phyloP scores from a whole-genome alignment of 2,797 vertebrate species.

The Cygnus olor region DNA sequence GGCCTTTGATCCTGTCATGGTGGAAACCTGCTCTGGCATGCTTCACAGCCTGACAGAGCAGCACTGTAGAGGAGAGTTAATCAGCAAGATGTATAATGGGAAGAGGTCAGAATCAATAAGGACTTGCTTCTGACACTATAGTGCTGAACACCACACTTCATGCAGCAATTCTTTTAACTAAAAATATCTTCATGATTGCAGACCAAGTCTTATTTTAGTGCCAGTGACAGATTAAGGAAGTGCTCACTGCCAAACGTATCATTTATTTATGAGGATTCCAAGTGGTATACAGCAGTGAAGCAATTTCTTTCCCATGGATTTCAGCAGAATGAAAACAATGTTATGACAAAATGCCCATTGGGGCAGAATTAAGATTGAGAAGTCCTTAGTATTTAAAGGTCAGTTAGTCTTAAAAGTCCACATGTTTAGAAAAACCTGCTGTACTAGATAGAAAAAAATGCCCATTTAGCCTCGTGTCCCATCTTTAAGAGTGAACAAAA shows the following conservation, averaged over 20 bases:
- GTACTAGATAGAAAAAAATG: not conserved
- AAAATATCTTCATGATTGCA: conserved; percentile 29
- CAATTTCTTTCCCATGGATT: conserved; percentile 5
- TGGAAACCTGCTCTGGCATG: not conserved
- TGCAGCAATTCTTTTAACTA: not conserved
- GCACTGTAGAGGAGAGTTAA: not conserved
- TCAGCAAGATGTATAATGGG: not conserved
- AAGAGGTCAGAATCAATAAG: conserved; percentile 41
- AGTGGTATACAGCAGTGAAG: not conserved
- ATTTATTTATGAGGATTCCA: conserved; percentile 26
- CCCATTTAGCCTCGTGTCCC: not conserved
- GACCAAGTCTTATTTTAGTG: conserved; percentile 28
- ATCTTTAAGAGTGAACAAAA: not conserved
- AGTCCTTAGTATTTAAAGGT: not conserved
- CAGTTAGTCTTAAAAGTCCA: not conserved
- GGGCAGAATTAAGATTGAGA: not conserved
- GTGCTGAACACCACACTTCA: not conserved
- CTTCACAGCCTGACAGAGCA: not conserved
- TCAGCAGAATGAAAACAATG: not conserved
- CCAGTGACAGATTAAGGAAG: conserved; percentile 10
- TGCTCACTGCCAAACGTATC: not conserved
- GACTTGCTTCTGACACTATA: not conserved
- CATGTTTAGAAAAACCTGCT: not conserved
- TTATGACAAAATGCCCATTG: not conserved
- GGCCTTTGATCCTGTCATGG: not conserved